Evolutionary conservation across 53 echinoderm and acorn worm species (phyloP).

Genomic region (Antedon mediterranea): DNA sequence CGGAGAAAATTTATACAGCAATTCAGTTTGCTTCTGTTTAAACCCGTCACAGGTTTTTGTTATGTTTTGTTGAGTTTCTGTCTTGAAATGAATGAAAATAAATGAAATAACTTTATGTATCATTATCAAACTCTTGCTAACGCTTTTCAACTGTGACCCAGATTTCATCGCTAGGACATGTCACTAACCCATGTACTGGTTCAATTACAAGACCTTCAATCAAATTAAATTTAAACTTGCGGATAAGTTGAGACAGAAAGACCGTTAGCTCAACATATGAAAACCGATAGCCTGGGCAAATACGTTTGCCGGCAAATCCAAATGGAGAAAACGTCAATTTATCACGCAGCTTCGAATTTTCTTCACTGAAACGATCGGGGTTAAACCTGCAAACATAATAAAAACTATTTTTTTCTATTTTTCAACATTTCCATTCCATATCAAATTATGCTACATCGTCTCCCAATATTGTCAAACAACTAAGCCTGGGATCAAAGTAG

Average conservation of each 20-base stretch:
- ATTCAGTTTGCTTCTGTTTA: too few species aligned
- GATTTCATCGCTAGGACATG: constrained; percentile 36
- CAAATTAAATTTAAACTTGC: constrained; percentile 38
- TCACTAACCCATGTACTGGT: constrained; percentile 30
- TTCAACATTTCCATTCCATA: too few species aligned
- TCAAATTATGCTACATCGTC: too few species aligned
- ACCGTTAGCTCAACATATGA: constrained; percentile 45
- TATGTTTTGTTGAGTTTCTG: too few species aligned
- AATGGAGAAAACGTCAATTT: constrained; percentile 49
- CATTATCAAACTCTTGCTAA: too few species aligned
- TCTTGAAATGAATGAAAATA: too few species aligned
- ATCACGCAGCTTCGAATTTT: constrained; percentile 33
- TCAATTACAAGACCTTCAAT: constrained; percentile 53
- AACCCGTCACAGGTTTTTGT: too few species aligned
- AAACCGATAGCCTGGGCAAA: constrained; percentile 58
- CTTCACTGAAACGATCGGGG: constrained; percentile 59
- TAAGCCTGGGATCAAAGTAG: too few species aligned
- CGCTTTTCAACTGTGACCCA: constrained; percentile 49
- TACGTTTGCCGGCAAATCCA: constrained; percentile 56
- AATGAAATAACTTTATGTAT: too few species aligned
- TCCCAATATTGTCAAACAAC: too few species aligned
- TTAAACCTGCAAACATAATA: constrained; percentile 52
- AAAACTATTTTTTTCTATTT: too few species aligned
- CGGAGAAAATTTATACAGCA: too few species aligned
- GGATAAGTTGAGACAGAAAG: constrained; percentile 32